phyloP scores from a whole-genome alignment of 2,888 invertebrate species.

The Apamea crenata region DNA sequence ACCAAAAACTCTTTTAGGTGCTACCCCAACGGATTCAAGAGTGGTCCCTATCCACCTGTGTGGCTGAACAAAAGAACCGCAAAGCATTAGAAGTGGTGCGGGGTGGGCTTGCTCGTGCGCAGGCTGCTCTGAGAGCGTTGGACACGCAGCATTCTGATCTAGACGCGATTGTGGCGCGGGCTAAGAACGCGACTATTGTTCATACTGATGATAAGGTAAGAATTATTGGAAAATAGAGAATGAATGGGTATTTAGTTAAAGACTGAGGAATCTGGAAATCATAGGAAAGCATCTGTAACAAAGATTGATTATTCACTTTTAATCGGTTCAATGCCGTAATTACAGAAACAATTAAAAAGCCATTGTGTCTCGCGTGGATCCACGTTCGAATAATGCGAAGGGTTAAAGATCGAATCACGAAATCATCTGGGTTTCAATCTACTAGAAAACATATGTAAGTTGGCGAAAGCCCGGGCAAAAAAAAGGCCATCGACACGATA shows the following conservation, averaged over 20 bases:
- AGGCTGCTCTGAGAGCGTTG: slow-evolving; percentile 94
- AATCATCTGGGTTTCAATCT: background rate
- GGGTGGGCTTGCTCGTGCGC: slow-evolving; percentile 94
- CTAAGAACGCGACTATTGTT: slow-evolving; percentile 92
- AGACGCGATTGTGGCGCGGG: slow-evolving; percentile 95
- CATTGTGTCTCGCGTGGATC: background rate
- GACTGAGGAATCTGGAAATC: background rate
- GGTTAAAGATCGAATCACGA: background rate
- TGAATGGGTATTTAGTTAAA: background rate
- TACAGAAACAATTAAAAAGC: background rate
- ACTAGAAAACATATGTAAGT: background rate
- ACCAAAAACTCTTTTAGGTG: slow-evolving; percentile 87
- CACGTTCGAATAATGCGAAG: background rate
- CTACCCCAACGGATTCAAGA: slow-evolving; percentile 97
- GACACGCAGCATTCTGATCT: slow-evolving; percentile 94
- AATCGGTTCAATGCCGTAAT: background rate
- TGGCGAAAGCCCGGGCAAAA: background rate
- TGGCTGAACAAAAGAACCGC: slow-evolving; percentile 95
- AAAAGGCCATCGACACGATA: background rate
- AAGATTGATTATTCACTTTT: background rate
- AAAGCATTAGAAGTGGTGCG: slow-evolving; percentile 93
- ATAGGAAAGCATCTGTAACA: background rate
- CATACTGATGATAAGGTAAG: slow-evolving; percentile 89
- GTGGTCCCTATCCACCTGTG: slow-evolving; percentile 96
- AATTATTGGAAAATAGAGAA: background rate